These are phyloP conservation scores for Esox masquinongy DNA, from an alignment of 2,797 vertebrate species.

Conservation along the genomic window DNA sequence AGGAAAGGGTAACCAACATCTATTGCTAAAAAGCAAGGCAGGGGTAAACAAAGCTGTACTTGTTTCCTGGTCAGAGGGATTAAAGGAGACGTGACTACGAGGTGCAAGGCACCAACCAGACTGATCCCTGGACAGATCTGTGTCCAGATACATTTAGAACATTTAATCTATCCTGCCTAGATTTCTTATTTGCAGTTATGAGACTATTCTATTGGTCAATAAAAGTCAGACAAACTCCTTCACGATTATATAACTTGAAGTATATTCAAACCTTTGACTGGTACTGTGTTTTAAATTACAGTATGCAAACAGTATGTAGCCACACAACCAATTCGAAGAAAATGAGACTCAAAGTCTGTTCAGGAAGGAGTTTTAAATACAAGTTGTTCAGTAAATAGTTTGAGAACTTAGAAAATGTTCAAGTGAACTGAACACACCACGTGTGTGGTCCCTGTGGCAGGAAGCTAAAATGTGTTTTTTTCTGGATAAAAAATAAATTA, in stretches of 20 bases:
- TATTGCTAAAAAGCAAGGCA: constrained; percentile 15
- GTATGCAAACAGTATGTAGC: too few relatives aligned
- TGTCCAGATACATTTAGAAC: neutral
- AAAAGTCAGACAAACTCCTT: neutral
- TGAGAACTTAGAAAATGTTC: too few relatives aligned
- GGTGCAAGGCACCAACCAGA: neutral
- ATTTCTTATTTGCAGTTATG: neutral
- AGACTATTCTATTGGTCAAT: too few relatives aligned
- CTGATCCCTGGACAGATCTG: neutral
- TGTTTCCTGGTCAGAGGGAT: constrained; percentile 65
- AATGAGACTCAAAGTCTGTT: too few relatives aligned
- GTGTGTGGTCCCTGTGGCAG: neutral
- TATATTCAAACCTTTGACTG: too few relatives aligned
- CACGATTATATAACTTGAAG: neutral
- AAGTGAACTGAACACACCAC: neutral
- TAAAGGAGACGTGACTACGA: constrained; percentile 59
- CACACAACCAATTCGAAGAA: too few relatives aligned
- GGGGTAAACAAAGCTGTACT: constrained; percentile 58
- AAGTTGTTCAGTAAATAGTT: too few relatives aligned
- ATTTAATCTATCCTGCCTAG: neutral
- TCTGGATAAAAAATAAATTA: too few relatives aligned
- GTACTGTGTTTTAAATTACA: neutral
- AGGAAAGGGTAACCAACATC: constrained; percentile 43
- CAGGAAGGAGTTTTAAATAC: too few relatives aligned
- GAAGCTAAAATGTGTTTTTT: neutral